Evolutionary conservation across 2,113 vertebrate species (phyloP).

Genomic region (Heloderma charlesbogerti): DNA sequence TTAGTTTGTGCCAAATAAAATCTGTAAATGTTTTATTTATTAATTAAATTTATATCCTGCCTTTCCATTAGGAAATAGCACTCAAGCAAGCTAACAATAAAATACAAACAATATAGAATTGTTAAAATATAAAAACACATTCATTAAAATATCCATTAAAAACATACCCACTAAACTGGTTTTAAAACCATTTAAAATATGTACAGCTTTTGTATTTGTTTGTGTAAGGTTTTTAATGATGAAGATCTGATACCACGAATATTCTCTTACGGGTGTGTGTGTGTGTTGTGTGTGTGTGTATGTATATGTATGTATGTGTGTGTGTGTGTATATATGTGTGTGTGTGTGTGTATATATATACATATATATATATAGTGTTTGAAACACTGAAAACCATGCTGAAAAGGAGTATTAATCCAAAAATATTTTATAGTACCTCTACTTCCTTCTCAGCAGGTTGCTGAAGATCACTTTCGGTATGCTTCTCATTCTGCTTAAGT

Average conservation of each 20-base stretch:
- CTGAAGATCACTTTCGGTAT: slow-evolving; percentile 55
- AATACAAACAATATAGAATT: too few species aligned
- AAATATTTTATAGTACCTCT: slow-evolving; percentile 71
- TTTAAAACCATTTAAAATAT: not conserved
- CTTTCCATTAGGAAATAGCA: too few species aligned
- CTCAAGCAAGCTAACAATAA: too few species aligned
- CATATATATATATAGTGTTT: not conserved
- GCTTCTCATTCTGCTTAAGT: slow-evolving; percentile 44
- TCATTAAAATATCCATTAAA: too few species aligned
- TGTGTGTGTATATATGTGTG: too few species aligned
- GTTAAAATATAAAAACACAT: too few species aligned
- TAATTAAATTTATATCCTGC: too few species aligned
- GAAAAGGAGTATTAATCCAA: not conserved
- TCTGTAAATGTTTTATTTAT: not conserved
- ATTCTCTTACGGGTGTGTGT: slow-evolving; percentile 13
- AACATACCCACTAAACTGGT: too few species aligned
- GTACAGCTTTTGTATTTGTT: not conserved
- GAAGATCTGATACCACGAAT: not conserved
- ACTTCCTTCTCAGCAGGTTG: slow-evolving; percentile 43
- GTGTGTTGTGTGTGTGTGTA: too few species aligned
- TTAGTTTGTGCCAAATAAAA: not conserved
- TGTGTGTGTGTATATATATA: slow-evolving; percentile 4
- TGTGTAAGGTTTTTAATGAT: not conserved
- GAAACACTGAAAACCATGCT: not conserved
- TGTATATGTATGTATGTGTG: too few species aligned